Base-by-base conservation (phyloP, 2,113 vertebrate species). In the Chloebia gouldiae region DNA sequence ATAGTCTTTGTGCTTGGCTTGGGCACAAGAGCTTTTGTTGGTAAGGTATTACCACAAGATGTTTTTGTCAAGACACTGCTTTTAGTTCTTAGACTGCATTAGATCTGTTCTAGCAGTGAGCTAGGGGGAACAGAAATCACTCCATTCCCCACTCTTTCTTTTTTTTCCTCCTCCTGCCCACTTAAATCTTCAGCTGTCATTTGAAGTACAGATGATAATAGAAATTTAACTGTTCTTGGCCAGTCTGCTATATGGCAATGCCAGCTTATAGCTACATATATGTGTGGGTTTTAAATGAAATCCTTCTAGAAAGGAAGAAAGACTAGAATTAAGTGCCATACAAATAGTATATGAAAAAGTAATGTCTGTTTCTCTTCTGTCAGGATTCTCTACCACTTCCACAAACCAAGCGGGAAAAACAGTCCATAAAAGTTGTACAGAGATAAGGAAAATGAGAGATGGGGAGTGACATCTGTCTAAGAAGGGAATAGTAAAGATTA, bases 341-440 rank as follows among this genome's bases (percentile, higher is more conserved):
- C 22, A 73, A 77, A 65, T n/a, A 72, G 3, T 21, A 23, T 19
- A 11, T 7, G 44, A 88, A 10, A 53, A 80, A 59, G 4, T 30
- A 72, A 54, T 39, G 4, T 3, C 20, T n/a, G 0, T 7, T 53
- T 28, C 16, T 81, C 7, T 44, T 31, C n/a, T 81, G 5, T 40
- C 15, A 25, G 10, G 19, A 56, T 47, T 72, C 31, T 68, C 44
- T 81, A 30, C 5, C 4, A 3, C 14, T 90, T 82, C 13, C 25
- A 69, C 40, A 56, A 40, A 60, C 5, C 4, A 16, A 3, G 12
- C 0, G 1, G 6, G 8, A 10, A 31, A 59, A 89, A 42, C 5
- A 53, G 17, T 37, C 37, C 31, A 25, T 21, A 28, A 17, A 82
- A 61, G 7, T 24, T 39, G 6, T 31, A 63, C 11, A 71, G 24